Evolutionary conservation across 35 echinoderm and acorn worm genomes (phyloP).

Genomic region (Patiria miniata): DNA sequence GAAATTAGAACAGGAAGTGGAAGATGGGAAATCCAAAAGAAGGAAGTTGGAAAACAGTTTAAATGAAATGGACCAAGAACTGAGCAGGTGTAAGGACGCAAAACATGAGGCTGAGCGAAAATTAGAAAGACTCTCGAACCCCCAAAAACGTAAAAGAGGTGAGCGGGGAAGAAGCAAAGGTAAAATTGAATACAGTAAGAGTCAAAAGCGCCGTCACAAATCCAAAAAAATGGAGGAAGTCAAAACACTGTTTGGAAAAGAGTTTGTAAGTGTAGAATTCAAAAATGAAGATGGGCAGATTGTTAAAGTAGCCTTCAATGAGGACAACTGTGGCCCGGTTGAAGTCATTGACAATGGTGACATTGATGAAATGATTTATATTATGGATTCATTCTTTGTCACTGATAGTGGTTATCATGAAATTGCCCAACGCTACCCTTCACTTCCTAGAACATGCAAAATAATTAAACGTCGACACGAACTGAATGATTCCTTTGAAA

Average conservation of each 20-base stretch:
- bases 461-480: slow-evolving; percentile 16
- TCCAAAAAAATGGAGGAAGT: slow-evolving; percentile 34
- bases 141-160: slow-evolving; percentile 19
- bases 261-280: slow-evolving; percentile 45
- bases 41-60: slow-evolving; percentile 48
- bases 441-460: slow-evolving; percentile 12
- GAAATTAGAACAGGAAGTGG: slow-evolving; percentile 30
- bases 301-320: slow-evolving; percentile 13
- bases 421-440: slow-evolving; percentile 31
- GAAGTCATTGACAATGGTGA: background rate
- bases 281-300: slow-evolving; percentile 44
- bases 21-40: slow-evolving; percentile 35
- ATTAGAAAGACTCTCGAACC: slow-evolving; percentile 43
- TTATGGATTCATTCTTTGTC: slow-evolving; percentile 45
- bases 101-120: slow-evolving; percentile 33
- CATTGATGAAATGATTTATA: slow-evolving; percentile 50
- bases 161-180: slow-evolving; percentile 41
- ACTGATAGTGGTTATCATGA: slow-evolving; percentile 50
- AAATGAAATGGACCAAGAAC: slow-evolving; percentile 12
- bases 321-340: background rate
- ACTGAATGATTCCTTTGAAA: background rate
- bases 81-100: slow-evolving; percentile 35
- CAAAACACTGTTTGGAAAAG: slow-evolving; percentile 1
- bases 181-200: slow-evolving; percentile 44
- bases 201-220: slow-evolving; percentile 44